Percentiles rank a stretch among this genome's conserved stretches.
phyloP scores from a whole-genome alignment of 2,888 invertebrate genomes.

The Serripes groenlandicus region DNA sequence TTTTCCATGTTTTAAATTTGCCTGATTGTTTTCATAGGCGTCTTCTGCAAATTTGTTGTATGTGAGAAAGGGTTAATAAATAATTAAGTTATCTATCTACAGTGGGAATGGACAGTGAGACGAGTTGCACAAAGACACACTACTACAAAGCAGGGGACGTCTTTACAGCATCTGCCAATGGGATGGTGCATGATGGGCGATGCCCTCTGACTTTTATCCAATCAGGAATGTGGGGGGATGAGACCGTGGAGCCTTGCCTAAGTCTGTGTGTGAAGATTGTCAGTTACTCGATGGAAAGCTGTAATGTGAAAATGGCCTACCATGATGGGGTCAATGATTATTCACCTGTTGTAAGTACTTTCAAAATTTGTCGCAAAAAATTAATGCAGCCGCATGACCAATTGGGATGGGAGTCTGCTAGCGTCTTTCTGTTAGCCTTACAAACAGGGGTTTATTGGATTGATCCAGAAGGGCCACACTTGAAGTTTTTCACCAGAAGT shows the following conservation, averaged over 20 bases:
- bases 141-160: slow-evolving; percentile 68
- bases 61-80: not conserved
- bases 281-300: slow-evolving; percentile 68
- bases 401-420: no score
- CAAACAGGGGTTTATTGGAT: no score
- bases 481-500: no score
- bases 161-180: slow-evolving; percentile 65
- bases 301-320: slow-evolving; percentile 70
- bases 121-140: slow-evolving; percentile 66
- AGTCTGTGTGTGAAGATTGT: slow-evolving; percentile 70
- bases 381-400: no score
- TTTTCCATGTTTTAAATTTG: not conserved
- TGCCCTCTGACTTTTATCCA: slow-evolving; percentile 71
- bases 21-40: not conserved
- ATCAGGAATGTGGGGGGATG: slow-evolving; percentile 55
- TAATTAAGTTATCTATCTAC: slow-evolving; percentile 14
- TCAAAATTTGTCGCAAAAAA: no score
- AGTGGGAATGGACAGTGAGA: slow-evolving; percentile 68
- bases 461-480: no score
- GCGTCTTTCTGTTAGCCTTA: no score
- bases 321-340: slow-evolving; percentile 72
- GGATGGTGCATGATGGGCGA: slow-evolving; percentile 51
- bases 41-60: not conserved
- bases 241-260: slow-evolving; percentile 60
- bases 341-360: slow-evolving; percentile 66